Evolutionary conservation across 2,888 invertebrate species (phyloP).

Genomic region (Brachyopa scutellaris): DNA sequence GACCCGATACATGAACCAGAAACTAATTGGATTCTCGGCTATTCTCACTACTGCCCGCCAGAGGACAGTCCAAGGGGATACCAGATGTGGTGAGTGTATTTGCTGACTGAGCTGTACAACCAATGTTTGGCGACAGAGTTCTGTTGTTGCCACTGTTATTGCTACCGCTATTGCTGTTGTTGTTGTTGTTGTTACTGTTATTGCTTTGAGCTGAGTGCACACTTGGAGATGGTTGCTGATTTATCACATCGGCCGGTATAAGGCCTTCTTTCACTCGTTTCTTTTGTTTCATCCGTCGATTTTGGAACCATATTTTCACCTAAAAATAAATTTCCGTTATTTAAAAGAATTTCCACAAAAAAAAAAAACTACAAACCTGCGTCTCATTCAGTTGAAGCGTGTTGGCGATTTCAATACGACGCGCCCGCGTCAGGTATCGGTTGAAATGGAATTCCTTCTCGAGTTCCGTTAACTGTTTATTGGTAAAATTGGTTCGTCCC

Average conservation of each 20-base stretch:
- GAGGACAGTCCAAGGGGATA: conserved; percentile 39
- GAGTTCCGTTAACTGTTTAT: conserved; percentile 98
- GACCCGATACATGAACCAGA: conserved; percentile 1
- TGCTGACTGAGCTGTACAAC: conserved; percentile 36
- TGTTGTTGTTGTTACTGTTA: conserved; percentile 72
- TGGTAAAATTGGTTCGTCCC: conserved; percentile 99
- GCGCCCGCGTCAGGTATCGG: conserved; percentile 97
- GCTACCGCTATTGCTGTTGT: conserved; percentile 72
- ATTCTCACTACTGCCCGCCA: conserved; percentile 61
- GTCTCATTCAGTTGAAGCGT: conserved; percentile 98
- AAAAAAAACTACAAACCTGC: conserved; percentile 87
- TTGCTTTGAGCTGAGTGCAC: conserved; percentile 75
- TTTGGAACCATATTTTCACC: conserved; percentile 99
- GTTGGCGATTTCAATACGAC: conserved; percentile 98
- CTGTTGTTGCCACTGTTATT: conserved; percentile 60
- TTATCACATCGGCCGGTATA: conserved; percentile 85
- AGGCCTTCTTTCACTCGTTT: conserved; percentile 97
- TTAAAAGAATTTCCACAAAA: no score
- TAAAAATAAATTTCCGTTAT: conserved; percentile 64
- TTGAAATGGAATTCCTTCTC: conserved; percentile 99
- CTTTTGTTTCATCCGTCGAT: conserved; percentile 99
- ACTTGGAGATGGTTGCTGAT: conserved; percentile 81
- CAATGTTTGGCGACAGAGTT: conserved; percentile 47
- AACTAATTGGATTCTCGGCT: conserved; percentile 59
- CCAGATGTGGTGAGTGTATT: conserved; percentile 45